Evolutionary conservation across 1,140 invertebrate species (phyloP).

Genomic region (Tetramorium simillimum): DNA sequence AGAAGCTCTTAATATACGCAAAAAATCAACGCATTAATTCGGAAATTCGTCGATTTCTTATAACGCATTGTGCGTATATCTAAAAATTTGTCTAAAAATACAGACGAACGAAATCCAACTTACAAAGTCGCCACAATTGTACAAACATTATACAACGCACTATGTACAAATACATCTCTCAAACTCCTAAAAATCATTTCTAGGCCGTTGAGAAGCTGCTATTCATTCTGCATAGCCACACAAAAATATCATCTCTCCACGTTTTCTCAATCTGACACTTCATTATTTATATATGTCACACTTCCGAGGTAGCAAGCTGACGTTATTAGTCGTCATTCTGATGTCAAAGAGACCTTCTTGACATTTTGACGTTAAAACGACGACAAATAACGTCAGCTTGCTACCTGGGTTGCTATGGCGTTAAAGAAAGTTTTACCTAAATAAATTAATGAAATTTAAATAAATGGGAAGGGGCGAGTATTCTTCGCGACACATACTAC

Average conservation of each 20-base stretch:
- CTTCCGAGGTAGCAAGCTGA: too few relatives aligned
- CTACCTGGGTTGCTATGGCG: conserved; percentile 4
- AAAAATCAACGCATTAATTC: background rate
- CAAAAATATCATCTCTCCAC: conserved; percentile 1
- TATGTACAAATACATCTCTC: conserved; percentile 43
- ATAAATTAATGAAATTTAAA: conserved; percentile 46
- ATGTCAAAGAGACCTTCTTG: too few relatives aligned
- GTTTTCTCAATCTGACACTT: conserved; percentile 15
- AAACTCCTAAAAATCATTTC: conserved; percentile 1
- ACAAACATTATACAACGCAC: conserved; percentile 30
- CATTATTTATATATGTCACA: conserved; percentile 20
- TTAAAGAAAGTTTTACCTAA: conserved; percentile 5
- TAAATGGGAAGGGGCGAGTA: background rate
- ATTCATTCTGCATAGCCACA: background rate
- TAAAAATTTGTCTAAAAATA: conserved; percentile 27
- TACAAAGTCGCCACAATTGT: conserved; percentile 13
- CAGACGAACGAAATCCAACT: conserved; percentile 18
- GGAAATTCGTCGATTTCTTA: background rate
- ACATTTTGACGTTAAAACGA: too few relatives aligned
- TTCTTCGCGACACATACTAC: conserved; percentile 2
- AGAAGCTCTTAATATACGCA: background rate
- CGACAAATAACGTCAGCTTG: too few relatives aligned
- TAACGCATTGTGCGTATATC: background rate
- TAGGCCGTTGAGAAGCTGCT: conserved; percentile 30
- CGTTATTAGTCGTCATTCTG: too few relatives aligned